Conservation (phyloP, 2,888 invertebrate genomes). For the Hirtodrosophila cameraria region DNA sequence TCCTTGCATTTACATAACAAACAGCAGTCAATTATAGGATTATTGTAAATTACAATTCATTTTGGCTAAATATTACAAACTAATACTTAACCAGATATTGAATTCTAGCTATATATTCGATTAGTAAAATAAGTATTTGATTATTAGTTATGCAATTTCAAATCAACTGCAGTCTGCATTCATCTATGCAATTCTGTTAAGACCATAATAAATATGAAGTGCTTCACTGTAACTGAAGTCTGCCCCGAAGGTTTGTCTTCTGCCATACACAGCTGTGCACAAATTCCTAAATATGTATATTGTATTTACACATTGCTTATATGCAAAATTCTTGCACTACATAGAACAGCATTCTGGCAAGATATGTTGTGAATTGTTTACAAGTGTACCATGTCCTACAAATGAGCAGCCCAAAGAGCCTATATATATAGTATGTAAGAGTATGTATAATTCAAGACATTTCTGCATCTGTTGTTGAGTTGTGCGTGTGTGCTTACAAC, state of each 20-base stretch:
- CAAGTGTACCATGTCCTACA: conserved; percentile 23
- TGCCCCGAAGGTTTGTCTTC: conserved; percentile 10
- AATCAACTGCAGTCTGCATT: background rate
- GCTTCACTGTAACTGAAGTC: conserved; percentile 15
- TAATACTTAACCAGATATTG: background rate
- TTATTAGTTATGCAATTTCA: conserved; percentile 3
- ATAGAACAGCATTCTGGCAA: conserved; percentile 1
- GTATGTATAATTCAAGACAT: conserved; percentile 46
- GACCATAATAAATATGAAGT: conserved; percentile 8
- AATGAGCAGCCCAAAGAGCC: conserved; percentile 40
- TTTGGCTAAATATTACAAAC: conserved; percentile 25
- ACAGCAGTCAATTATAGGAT: conserved; percentile 59
- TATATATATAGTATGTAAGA: too few species aligned
- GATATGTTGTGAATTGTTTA: conserved; percentile 31
- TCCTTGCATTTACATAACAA: conserved; percentile 46
- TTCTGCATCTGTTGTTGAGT: conserved; percentile 45
- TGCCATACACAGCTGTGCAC: conserved; percentile 15
- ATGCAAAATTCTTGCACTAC: conserved; percentile 23
- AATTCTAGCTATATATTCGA: too few species aligned
- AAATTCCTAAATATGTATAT: conserved; percentile 24
- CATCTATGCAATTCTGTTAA: background rate
- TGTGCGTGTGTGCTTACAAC: conserved; percentile 34
- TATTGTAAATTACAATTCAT: conserved; percentile 41
- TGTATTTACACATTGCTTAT: conserved; percentile 29
- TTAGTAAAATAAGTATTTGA: background rate